A percentile compares a stretch with the other conserved stretches of the same genome.
These are phyloP conservation scores for Thripadectes ignobilis DNA, from an alignment of 2,797 vertebrate species.

Conservation along the genomic window DNA sequence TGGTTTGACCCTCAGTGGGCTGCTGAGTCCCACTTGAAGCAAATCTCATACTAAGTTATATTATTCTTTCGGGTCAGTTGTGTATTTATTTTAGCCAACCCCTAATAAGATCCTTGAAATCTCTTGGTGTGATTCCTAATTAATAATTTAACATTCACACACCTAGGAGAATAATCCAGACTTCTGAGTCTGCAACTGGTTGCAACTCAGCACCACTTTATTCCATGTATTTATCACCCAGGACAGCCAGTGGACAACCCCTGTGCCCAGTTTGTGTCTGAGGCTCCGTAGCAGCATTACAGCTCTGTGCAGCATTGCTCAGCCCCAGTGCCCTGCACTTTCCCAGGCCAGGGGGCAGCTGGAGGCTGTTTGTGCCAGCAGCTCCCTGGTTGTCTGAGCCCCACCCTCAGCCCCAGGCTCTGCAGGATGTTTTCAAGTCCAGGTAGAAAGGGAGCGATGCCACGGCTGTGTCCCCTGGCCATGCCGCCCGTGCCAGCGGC, in stretches of 20 bases:
- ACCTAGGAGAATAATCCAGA: background rate
- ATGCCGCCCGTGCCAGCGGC: background rate
- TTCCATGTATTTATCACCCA: background rate
- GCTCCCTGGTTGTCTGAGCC: background rate
- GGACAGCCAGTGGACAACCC: background rate
- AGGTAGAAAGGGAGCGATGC: rapidly evolving
- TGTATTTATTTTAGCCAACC: background rate
- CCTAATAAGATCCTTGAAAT: background rate
- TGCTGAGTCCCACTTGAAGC: background rate
- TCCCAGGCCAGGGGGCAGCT: background rate
- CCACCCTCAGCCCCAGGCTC: background rate
- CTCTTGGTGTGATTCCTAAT: background rate
- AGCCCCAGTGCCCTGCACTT: background rate
- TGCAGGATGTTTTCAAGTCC: background rate
- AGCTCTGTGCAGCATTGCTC: background rate
- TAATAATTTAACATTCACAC: background rate
- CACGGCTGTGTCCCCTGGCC: background rate
- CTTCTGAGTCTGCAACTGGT: background rate
- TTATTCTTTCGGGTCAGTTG: background rate
- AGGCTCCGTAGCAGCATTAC: background rate
- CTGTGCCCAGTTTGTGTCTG: background rate
- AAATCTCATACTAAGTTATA: background rate
- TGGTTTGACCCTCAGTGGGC: background rate
- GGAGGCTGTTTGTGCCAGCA: background rate
- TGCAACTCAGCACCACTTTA: background rate